phyloP scores from a whole-genome alignment of 2,113 vertebrate species.

The Progne subis region DNA sequence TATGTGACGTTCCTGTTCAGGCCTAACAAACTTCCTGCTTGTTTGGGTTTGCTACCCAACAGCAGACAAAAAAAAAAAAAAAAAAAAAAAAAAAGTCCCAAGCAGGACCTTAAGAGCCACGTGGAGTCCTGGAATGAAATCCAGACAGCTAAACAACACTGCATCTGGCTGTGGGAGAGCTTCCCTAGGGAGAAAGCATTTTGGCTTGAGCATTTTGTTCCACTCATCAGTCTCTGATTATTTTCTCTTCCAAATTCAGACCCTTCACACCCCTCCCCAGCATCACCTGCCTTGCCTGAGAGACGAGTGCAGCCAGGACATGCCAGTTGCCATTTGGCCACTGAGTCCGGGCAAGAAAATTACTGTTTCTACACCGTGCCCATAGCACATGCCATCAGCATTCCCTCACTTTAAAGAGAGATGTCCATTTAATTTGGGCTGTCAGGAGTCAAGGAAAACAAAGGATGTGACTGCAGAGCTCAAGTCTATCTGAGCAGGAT shows the following conservation, averaged over 20 bases:
- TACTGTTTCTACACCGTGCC: background rate
- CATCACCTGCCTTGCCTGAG: constrained; percentile 4
- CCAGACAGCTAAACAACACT: background rate
- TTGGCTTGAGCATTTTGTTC: constrained; percentile 8
- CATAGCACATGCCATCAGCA: background rate
- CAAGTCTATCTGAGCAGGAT: background rate
- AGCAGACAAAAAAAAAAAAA: constrained; percentile 3
- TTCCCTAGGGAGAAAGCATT: constrained; percentile 7
- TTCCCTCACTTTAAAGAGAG: background rate
- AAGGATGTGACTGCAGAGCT: background rate
- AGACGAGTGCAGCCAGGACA: background rate
- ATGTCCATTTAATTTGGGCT: background rate
- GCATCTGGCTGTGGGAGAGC: background rate
- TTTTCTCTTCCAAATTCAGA: constrained; percentile 16
- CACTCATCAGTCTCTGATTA: background rate
- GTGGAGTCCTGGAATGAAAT: constrained; percentile 33
- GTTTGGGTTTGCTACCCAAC: background rate
- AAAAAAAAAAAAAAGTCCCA: background rate
- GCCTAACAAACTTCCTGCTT: background rate
- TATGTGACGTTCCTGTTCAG: background rate
- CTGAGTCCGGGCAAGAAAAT: background rate
- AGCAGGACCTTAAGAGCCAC: background rate
- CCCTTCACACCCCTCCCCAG: background rate
- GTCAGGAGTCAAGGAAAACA: constrained; percentile 8
- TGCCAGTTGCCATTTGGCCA: background rate